Evolutionary conservation across 2,797 vertebrate genomes (phyloP).

Genomic region (Linurgus olivaceus): DNA sequence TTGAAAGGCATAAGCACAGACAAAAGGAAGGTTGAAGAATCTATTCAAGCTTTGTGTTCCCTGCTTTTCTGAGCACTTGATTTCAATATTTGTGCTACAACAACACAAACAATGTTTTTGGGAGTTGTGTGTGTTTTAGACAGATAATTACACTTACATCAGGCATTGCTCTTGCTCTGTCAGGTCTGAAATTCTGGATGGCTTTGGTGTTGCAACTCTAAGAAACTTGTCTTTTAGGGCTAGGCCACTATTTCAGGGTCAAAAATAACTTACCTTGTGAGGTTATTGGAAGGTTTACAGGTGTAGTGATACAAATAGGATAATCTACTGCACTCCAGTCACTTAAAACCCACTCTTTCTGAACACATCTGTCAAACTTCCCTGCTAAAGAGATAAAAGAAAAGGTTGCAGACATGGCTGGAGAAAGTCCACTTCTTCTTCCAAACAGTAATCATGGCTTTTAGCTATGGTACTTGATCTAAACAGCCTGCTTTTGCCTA

Average conservation of each 20-base stretch:
- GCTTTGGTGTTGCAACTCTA: not conserved
- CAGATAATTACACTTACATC: not conserved
- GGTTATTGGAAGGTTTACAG: not conserved
- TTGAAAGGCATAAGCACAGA: not conserved
- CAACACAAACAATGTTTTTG: not conserved
- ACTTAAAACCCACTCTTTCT: not conserved
- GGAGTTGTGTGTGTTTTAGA: not conserved
- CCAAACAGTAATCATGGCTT: not conserved
- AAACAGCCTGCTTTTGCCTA: not conserved
- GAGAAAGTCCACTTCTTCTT: not conserved
- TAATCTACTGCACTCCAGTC: not conserved
- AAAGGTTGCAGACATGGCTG: not conserved
- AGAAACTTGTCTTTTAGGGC: not conserved
- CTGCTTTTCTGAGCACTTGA: not conserved
- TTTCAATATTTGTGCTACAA: not conserved
- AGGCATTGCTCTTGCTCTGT: not conserved
- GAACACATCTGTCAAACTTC: not conserved
- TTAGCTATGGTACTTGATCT: not conserved
- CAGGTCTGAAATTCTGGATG: not conserved
- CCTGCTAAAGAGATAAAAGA: not conserved
- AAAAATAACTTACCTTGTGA: not conserved
- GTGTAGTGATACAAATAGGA: not conserved
- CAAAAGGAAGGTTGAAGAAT: not conserved
- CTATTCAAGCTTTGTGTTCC: not conserved
- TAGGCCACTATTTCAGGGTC: not conserved